Conservation (phyloP, 2,797 vertebrate species). For the Liasis olivaceus region DNA sequence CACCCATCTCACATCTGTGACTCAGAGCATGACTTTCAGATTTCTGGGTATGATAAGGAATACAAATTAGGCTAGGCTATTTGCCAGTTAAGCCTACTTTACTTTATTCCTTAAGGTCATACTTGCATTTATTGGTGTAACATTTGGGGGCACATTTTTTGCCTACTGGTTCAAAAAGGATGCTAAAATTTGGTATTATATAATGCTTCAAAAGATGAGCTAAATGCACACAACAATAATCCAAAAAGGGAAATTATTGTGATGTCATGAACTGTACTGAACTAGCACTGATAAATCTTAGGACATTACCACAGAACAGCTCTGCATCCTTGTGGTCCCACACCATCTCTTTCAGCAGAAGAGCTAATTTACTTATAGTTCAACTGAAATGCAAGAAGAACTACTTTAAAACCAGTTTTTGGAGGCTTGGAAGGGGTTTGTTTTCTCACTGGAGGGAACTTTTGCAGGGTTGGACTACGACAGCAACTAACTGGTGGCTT, state of each 20-base stretch:
- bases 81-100: constrained; percentile 24
- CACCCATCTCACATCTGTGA: too few relatives aligned
- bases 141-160: neutral
- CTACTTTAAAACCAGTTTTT: too few relatives aligned
- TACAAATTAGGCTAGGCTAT: constrained; percentile 18
- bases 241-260: constrained; percentile 37
- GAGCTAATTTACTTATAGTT: too few relatives aligned
- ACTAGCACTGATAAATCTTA: neutral
- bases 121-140: constrained; percentile 23
- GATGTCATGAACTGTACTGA: constrained; percentile 38
- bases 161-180: constrained; percentile 43
- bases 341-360: too few relatives aligned
- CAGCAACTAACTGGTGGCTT: neutral
- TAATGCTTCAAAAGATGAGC: constrained; percentile 36
- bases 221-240: constrained; percentile 38
- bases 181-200: constrained; percentile 40
- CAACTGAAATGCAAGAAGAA: too few relatives aligned
- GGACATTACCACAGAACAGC: neutral
- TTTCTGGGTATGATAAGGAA: constrained; percentile 11
- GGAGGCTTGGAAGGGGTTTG: too few relatives aligned
- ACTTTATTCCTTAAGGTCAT: neutral
- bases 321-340: too few relatives aligned
- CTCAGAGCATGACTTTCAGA: too few relatives aligned
- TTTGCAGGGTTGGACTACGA: too few relatives aligned
- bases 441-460: too few relatives aligned